A percentile compares a stretch with the other conserved stretches of the same genome.
phyloP scores from a whole-genome alignment of 2,113 vertebrate genomes.

The Sylvia atricapilla region DNA sequence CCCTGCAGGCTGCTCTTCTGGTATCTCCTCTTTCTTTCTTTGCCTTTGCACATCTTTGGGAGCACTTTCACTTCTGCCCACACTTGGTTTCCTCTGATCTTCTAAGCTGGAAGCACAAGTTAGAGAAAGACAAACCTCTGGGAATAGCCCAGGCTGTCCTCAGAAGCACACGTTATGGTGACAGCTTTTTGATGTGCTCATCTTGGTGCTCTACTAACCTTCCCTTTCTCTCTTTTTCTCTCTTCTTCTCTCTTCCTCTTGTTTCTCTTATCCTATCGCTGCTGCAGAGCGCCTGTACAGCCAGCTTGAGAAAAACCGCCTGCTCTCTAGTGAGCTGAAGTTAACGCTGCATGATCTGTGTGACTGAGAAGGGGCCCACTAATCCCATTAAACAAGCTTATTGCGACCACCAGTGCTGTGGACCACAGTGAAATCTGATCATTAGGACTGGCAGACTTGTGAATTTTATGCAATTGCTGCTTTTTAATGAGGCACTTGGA shows the following conservation, averaged over 20 bases:
- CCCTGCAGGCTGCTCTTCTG: neutral
- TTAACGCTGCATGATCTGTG: conserved; percentile 80
- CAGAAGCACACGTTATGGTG: neutral
- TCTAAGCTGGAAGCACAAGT: neutral
- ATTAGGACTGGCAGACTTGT: conserved; percentile 10
- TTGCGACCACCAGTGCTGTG: conserved; percentile 45
- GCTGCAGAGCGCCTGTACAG: conserved; percentile 77
- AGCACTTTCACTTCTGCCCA: neutral
- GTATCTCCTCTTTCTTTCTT: neutral
- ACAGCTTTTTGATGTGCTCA: neutral
- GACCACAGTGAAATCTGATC: conserved; percentile 54
- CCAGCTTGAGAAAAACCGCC: conserved; percentile 78
- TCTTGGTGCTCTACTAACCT: conserved; percentile 62
- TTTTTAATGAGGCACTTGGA: conserved; percentile 17
- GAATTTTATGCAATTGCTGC: conserved; percentile 5
- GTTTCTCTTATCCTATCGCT: conserved; percentile 1
- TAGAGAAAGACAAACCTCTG: neutral
- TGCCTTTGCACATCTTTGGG: neutral
- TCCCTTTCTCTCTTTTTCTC: conserved; percentile 66
- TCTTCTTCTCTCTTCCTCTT: conserved; percentile 50
- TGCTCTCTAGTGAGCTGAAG: conserved; percentile 81
- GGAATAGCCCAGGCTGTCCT: neutral
- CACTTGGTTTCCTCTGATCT: neutral
- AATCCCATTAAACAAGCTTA: conserved; percentile 47
- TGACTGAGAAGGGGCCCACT: conserved; percentile 75